Base-by-base conservation (phyloP, 2,888 invertebrate species). In the Cryptus armator region DNA sequence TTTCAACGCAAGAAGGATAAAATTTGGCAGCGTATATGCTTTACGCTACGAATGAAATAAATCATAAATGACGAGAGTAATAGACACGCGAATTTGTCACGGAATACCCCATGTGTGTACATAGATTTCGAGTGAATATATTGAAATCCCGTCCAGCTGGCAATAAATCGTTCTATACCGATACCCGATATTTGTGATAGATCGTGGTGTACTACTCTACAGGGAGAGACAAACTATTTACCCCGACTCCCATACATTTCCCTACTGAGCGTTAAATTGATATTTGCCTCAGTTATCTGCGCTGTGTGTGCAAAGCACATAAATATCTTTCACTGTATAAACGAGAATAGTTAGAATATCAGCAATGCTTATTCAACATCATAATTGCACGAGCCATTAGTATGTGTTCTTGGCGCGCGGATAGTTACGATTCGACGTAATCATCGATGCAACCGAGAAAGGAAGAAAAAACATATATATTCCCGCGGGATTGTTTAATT, bases 261-360 rank as follows among this genome's bases (percentile, higher is more conserved):
- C 29, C 51, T 14, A 32, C 29, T 19, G 29, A 70, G 51, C 32
- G 32, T 51, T 56, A 70, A 70, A 70, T 70, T 51, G 51, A 71
- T 78, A 68, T 78, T 66, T 37, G 64, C 24, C n/a, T 16, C 32
- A 48, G 32, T 51, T 64, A 66, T 56, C 56, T 56, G 12, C 56
- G 24, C 10, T 56, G 19, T 5, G 56, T 56, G 24, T 37, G 24
- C 56, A 9, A 3, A 0, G 12, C 5, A 24, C 12, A 56, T 56
- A 56, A 24, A 56, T 56, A 56, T 56, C 12, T 24, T 56, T 56
- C 56, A 12, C 56, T 56, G 12, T 1, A 56, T 56, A 56, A 56
- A 19, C 56, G 10, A 24, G 24, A 56, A 24, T 24, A 24, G 19
- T 19, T 10, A 19, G 24, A 51, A 64, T 66, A 16, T 24, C 16